phyloP scores from a whole-genome alignment of 1,140 invertebrate genomes.

The Zophobas morio region DNA sequence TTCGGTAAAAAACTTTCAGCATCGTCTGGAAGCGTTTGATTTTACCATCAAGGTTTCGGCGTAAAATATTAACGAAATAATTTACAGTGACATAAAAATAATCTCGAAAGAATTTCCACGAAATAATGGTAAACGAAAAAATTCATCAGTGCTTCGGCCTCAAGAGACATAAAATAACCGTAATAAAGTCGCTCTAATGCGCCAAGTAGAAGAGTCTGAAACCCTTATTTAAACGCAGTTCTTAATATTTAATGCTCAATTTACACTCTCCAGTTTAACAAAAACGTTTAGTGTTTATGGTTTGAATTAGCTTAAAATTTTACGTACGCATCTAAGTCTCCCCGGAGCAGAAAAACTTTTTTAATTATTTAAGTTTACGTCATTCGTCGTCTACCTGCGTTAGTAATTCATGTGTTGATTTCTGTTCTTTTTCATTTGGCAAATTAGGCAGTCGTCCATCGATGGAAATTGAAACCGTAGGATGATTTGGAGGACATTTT shows the following conservation, averaged over 20 bases:
- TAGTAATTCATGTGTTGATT: too few species aligned
- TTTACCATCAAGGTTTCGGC: too few species aligned
- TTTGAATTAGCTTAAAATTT: slow-evolving; percentile 25
- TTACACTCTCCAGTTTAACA: slow-evolving; percentile 16
- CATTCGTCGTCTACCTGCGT: too few species aligned
- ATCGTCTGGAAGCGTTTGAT: too few species aligned
- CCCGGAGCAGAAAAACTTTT: background rate
- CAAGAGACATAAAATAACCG: slow-evolving; percentile 1
- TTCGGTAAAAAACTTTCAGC: too few species aligned
- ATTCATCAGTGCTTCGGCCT: background rate
- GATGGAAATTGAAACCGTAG: background rate
- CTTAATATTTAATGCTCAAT: slow-evolving; percentile 34
- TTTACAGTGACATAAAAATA: too few species aligned
- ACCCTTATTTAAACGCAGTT: slow-evolving; percentile 16
- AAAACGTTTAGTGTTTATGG: slow-evolving; percentile 37
- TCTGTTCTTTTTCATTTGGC: too few species aligned
- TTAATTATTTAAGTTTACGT: background rate
- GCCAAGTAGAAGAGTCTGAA: background rate
- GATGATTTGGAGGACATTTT: background rate
- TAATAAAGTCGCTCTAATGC: slow-evolving; percentile 15
- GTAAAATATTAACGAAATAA: too few species aligned
- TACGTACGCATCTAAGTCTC: background rate
- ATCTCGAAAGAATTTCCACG: too few species aligned
- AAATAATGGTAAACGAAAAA: background rate
- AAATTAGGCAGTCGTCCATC: background rate